Evolutionary conservation across 2,888 invertebrate species (phyloP).

Genomic region (Diabrotica balteata): DNA sequence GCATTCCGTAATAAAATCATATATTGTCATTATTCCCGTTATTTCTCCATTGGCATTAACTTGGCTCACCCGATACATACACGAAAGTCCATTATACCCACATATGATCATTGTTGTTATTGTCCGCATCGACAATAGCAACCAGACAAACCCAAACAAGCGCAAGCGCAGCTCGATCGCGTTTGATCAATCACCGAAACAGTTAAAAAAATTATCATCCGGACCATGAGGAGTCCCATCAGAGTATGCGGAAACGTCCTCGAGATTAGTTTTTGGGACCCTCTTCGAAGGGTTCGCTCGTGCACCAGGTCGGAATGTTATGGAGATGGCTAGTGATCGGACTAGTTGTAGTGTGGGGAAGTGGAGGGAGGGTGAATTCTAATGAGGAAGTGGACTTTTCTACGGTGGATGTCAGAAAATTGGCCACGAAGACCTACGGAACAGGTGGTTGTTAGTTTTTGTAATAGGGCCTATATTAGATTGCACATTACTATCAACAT

Average conservation of each 20-base stretch:
- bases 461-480: background rate
- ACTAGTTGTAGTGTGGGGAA: constrained; percentile 21
- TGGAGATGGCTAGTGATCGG: constrained; percentile 24
- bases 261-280: constrained; percentile 11
- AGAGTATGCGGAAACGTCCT: constrained; percentile 18
- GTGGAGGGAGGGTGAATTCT: constrained; percentile 29
- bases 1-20: no score
- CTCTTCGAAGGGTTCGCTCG: constrained; percentile 20
- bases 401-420: constrained; percentile 45
- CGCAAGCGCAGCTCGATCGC: constrained; percentile 49
- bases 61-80: constrained; percentile 5
- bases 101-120: constrained; percentile 44
- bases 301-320: constrained; percentile 20
- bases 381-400: constrained; percentile 44
- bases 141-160: constrained; percentile 34
- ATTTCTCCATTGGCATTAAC: background rate
- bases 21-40: background rate
- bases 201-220: constrained; percentile 11
- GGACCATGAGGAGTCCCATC: constrained; percentile 18
- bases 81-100: constrained; percentile 13
- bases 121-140: constrained; percentile 46
- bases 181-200: constrained; percentile 55
- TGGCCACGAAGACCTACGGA: constrained; percentile 46
- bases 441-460: constrained; percentile 34
- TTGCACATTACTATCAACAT: no score